Conservation (phyloP, 2,888 invertebrate genomes). For the Xanthorhoe spadicearia region DNA sequence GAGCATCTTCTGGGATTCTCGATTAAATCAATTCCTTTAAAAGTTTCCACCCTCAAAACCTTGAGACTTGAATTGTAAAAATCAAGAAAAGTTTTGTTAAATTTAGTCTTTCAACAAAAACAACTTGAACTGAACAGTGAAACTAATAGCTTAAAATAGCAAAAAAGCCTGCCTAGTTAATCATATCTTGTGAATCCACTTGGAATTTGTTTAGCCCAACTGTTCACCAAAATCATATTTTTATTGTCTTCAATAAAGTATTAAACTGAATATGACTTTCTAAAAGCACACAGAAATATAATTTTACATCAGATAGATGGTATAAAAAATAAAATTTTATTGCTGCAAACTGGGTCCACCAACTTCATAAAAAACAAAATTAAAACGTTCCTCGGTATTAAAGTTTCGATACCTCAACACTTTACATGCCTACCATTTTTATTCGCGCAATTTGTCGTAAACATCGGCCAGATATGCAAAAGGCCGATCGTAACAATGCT, state of each 20-base stretch:
- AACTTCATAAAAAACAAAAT: constrained; percentile 58
- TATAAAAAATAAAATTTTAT: constrained; percentile 62
- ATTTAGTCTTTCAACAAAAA: no score
- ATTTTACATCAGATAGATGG: constrained; percentile 52
- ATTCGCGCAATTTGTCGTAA: constrained; percentile 71
- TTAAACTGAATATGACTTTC: constrained; percentile 32
- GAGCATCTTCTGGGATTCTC: no score
- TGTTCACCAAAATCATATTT: constrained; percentile 1
- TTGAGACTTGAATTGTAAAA: no score
- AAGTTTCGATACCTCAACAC: constrained; percentile 54
- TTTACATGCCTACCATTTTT: constrained; percentile 49
- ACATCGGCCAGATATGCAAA: constrained; percentile 67
- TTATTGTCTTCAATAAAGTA: constrained; percentile 31
- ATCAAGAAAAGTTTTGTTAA: no score
- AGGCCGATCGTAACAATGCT: constrained; percentile 73
- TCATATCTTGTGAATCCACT: no score
- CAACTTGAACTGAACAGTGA: no score
- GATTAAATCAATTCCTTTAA: no score
- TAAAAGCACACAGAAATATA: constrained; percentile 49
- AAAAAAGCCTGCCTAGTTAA: no score
- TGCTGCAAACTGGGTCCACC: constrained; percentile 56
- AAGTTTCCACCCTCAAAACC: no score
- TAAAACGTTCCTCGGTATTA: constrained; percentile 60
- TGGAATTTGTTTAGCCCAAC: neutral
- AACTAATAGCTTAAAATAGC: no score